Evolutionary conservation across 2,113 vertebrate genomes (phyloP), one percentile per base, ranked within the genome.

Genomic region (Noturus placidus): DNA sequence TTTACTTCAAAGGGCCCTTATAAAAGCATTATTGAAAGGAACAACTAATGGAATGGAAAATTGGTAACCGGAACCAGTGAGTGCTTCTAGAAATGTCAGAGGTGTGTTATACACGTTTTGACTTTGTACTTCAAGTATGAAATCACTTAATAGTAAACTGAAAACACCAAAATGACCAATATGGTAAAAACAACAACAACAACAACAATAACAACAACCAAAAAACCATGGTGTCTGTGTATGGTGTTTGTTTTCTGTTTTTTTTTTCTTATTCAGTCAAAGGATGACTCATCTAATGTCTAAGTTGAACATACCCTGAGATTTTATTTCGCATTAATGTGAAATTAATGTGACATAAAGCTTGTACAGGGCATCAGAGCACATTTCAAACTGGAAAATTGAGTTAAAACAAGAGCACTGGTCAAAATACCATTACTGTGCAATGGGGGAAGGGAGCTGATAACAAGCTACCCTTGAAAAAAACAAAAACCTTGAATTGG

Each of bases 1-100:
- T 80, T 80, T 20, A 33, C 30, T 80, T 80, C 52, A 80, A 80
- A 35, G 78, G n/a, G 78, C 9, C 54, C 30, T 80, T 35, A 8
- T 13, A 57, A 80, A 80, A 50, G 3, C 72, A 77, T 50, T 27
- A 77, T 2, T 50, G 25, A 77, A 50, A 22, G 54, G 52, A 80
- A 80, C 8, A 80, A 33, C 78, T 80, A 80, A 80, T 80, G 78
- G 54, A 79, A 56, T 56, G 50, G 77, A 54, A 56, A 80, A 81
- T 35, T 59, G 54, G 54, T 30, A 80, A 52, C 35, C 4, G 22
- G 10, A 74, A 25, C 70, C 38, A 13, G 19, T 0, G 27, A 79
- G 77, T 33, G 77, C 19, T 80, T 56, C 77, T 20, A 30, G n/a
- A 79, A 56, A 79, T 78, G 46, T 52, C 76, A 78, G 22, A 27